A percentile compares a stretch with the other conserved stretches of the same genome.
Conservation (phyloP, 2,113 vertebrate species). For the Bostrychus sinensis region DNA sequence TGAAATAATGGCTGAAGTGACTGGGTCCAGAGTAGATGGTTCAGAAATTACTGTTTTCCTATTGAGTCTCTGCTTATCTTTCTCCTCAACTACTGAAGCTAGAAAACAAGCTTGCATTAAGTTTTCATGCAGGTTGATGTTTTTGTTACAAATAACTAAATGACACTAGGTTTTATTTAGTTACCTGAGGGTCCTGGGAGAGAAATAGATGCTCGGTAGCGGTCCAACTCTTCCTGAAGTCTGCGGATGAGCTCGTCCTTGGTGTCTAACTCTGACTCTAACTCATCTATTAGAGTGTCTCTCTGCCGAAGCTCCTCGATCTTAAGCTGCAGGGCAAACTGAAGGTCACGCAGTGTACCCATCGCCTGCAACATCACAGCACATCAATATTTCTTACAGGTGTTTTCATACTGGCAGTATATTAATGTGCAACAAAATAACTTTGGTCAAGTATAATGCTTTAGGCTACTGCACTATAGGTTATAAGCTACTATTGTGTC, state of each 20-base stretch:
- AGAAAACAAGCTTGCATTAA: not conserved
- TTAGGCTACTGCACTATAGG: too few species aligned
- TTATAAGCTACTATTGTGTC: too few species aligned
- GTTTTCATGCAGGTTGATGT: not conserved
- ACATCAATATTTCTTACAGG: not conserved
- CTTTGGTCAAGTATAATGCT: too few species aligned
- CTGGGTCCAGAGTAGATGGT: conserved; percentile 60
- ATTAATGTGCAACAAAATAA: not conserved
- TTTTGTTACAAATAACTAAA: conserved; percentile 2
- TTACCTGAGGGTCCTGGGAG: conserved; percentile 59
- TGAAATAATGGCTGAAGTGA: conserved; percentile 56
- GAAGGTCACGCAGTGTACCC: conserved; percentile 82
- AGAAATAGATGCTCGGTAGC: conserved; percentile 68
- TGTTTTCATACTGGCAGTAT: not conserved
- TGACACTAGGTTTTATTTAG: conserved; percentile 35
- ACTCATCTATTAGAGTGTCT: conserved; percentile 81
- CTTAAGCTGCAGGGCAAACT: conserved; percentile 81
- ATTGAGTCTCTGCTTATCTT: conserved; percentile 57
- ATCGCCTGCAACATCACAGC: conserved; percentile 54
- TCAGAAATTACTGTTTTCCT: conserved; percentile 76
- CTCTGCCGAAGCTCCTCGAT: conserved; percentile 83
- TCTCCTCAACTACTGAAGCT: conserved; percentile 36
- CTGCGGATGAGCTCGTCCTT: conserved; percentile 83
- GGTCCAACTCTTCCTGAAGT: conserved; percentile 81
- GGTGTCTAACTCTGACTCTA: conserved; percentile 80